These are phyloP conservation scores for Notolabrus celidotus DNA, from an alignment of 2,797 vertebrate species.

Conservation along the genomic window DNA sequence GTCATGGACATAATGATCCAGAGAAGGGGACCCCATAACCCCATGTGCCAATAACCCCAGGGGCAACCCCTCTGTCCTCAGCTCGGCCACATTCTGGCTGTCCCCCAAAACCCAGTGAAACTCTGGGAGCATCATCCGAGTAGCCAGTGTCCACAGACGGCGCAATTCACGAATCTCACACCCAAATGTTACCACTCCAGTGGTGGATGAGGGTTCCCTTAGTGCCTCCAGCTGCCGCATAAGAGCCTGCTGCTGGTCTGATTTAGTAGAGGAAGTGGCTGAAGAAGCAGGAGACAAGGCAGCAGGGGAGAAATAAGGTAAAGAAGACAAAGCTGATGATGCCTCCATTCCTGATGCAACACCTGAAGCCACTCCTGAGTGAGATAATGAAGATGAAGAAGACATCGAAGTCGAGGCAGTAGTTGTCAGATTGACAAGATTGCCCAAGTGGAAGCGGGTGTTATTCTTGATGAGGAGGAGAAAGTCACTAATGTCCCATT, in stretches of 20 bases:
- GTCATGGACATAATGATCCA: conserved; percentile 95
- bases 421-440: conserved; percentile 91
- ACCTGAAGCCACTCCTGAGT: conserved; percentile 38
- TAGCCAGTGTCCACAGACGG: conserved; percentile 86
- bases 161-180: conserved; percentile 92
- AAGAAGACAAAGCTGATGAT: conserved; percentile 64
- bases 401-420: conserved; percentile 16
- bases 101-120: conserved; percentile 97
- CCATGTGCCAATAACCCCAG: conserved; percentile 95
- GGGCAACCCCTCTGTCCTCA: conserved; percentile 94
- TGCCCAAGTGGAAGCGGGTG: conserved; percentile 92
- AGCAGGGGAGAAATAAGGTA: conserved; percentile 49
- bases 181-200: conserved; percentile 93
- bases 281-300: conserved; percentile 52
- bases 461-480: conserved; percentile 91
- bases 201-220: conserved; percentile 87
- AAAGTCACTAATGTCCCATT: conserved; percentile 94
- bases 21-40: conserved; percentile 88
- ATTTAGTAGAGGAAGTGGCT: conserved; percentile 56
- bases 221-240: conserved; percentile 89
- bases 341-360: conserved; percentile 46
- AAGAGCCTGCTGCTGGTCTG: conserved; percentile 81
- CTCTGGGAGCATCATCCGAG: conserved; percentile 86
- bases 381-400: conserved; percentile 47
- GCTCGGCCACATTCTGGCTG: conserved; percentile 93